Evolutionary conservation across 2,888 invertebrate genomes (phyloP).

Genomic region (Heliothis peltigera): DNA sequence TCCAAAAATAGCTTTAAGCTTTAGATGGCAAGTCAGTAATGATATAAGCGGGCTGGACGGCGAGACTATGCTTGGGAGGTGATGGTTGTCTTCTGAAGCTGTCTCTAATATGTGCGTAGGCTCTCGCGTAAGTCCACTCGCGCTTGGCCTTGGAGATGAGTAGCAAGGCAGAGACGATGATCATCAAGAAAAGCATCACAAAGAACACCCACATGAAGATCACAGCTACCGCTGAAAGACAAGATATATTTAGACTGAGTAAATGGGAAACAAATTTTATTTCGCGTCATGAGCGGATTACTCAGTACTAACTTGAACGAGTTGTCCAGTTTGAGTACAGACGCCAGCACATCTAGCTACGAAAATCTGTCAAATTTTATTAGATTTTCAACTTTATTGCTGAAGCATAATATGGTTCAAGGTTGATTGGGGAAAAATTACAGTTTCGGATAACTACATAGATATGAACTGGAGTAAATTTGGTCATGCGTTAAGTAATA

Average conservation of each 20-base stretch:
- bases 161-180: conserved; percentile 58
- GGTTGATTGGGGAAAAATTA: no score
- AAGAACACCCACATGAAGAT: conserved; percentile 59
- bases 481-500: no score
- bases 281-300: no score
- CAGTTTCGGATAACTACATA: no score
- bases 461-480: no score
- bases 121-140: conserved; percentile 69
- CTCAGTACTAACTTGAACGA: no score
- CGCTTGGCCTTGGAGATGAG: conserved; percentile 72
- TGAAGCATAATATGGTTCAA: no score
- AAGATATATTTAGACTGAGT: conserved; percentile 4
- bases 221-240: conserved; percentile 48
- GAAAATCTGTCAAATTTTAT: no score
- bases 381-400: no score
- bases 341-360: no score
- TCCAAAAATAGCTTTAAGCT: not conserved
- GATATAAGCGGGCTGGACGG: conserved; percentile 5
- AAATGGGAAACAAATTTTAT: no score
- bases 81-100: conserved; percentile 66
- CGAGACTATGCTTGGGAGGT: not conserved
- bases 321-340: no score
- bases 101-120: conserved; percentile 65
- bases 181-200: conserved; percentile 53
- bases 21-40: conserved; percentile 3